Conservation (phyloP, 1,140 invertebrate species). For the Heterodera carotae region DNA sequence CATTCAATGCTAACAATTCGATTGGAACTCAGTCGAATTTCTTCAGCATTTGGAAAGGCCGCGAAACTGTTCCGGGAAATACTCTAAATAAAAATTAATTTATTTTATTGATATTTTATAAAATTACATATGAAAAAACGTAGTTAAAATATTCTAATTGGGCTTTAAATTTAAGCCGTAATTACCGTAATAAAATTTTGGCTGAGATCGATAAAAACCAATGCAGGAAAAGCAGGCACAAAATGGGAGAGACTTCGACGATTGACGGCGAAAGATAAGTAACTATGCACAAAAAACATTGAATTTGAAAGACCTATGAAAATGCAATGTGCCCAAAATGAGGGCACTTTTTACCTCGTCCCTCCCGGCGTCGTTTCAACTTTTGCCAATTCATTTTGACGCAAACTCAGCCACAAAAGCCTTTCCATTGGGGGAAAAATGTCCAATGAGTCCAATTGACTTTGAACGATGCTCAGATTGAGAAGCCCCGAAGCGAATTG, state of each 20-base stretch:
- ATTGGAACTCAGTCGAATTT: conserved; percentile 44
- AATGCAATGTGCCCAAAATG: neutral
- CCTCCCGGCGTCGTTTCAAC: neutral
- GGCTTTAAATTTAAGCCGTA: neutral
- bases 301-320: no score
- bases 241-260: neutral
- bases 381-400: conserved; percentile 5
- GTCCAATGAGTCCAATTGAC: conserved; percentile 21
- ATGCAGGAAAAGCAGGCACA: conserved; percentile 18
- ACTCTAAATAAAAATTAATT: conserved; percentile 14
- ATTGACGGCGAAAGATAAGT: neutral
- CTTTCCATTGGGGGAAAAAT: conserved; percentile 23
- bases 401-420: conserved; percentile 16
- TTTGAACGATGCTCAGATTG: conserved; percentile 23
- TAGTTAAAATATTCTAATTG: neutral
- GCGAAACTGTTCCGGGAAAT: conserved; percentile 34
- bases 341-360: neutral
- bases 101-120: no score
- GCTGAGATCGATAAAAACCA: conserved; percentile 27
- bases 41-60: conserved; percentile 53
- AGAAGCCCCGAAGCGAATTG: conserved; percentile 17
- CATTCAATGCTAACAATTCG: conserved; percentile 49
- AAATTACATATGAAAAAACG: no score
- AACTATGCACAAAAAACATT: no score
- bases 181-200: conserved; percentile 28